phyloP scores from a whole-genome alignment of 2,113 vertebrate species.

The Pollachius pollachius region DNA sequence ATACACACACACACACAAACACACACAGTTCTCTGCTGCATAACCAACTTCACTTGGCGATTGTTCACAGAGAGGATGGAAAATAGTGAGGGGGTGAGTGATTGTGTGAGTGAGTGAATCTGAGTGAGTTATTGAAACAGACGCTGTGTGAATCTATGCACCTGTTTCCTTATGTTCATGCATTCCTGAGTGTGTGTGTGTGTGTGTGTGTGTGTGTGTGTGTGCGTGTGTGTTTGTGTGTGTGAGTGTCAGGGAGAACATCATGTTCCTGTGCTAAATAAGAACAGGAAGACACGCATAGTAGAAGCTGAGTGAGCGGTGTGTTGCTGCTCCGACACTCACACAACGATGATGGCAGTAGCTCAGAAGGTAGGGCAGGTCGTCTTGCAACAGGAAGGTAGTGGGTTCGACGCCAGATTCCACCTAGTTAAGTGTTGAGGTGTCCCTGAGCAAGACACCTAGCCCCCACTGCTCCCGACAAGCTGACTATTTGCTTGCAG shows the following conservation, averaged over 20 bases:
- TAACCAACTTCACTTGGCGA: not conserved
- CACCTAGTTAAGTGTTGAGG: too few species aligned
- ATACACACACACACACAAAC: not conserved
- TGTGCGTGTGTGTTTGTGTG: not conserved
- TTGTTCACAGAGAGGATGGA: not conserved
- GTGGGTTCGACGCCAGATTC: too few species aligned
- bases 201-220: not conserved
- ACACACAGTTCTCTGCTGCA: not conserved
- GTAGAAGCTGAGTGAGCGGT: not conserved
- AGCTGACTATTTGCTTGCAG: too few species aligned
- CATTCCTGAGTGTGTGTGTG: not conserved
- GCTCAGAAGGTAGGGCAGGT: too few species aligned
- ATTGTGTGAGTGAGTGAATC: not conserved
- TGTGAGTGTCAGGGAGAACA: not conserved
- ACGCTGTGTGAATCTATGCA: not conserved
- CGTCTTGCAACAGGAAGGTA: too few species aligned
- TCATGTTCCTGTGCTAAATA: not conserved
- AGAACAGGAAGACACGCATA: not conserved
- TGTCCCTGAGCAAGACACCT: too few species aligned
- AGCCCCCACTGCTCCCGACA: too few species aligned
- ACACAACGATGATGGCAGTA: too few species aligned
- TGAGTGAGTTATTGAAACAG: not conserved
- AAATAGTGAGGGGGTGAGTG: not conserved
- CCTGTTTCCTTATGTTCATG: not conserved
- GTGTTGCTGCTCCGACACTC: too few species aligned